Percentiles rank a stretch among this genome's conserved stretches.
Conservation (phyloP, 2,888 invertebrate species). For the Argyra leucocephala region DNA sequence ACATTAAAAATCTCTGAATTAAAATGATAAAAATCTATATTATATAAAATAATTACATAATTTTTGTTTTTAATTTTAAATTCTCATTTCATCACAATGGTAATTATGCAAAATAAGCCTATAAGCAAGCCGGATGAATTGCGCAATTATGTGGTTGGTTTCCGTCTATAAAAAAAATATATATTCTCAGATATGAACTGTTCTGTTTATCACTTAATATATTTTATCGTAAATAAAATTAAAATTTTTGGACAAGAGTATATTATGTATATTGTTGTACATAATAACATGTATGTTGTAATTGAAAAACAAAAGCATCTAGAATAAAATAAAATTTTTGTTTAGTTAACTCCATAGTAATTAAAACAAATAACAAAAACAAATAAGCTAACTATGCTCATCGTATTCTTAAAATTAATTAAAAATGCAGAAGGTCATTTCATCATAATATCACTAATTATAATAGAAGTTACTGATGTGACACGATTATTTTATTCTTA, state of each 20-base stretch:
- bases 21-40: not conserved
- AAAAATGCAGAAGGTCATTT: conserved; percentile 2
- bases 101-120: conserved; percentile 3
- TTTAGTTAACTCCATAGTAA: no score
- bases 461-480: no score
- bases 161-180: not conserved
- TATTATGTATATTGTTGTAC: no score
- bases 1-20: not conserved
- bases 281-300: no score
- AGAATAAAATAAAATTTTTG: no score
- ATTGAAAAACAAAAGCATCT: no score
- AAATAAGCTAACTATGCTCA: not conserved
- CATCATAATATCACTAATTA: not conserved
- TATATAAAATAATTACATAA: not conserved
- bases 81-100: not conserved
- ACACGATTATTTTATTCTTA: no score
- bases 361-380: no score
- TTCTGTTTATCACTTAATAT: not conserved
- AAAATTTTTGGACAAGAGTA: no score
- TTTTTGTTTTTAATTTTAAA: not conserved
- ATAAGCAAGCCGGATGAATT: conserved; percentile 1
- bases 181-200: not conserved
- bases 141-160: conserved; percentile 2
- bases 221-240: no score
- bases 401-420: not conserved